phyloP scores from a whole-genome alignment of 2,113 vertebrate species.

The Motacilla alba region DNA sequence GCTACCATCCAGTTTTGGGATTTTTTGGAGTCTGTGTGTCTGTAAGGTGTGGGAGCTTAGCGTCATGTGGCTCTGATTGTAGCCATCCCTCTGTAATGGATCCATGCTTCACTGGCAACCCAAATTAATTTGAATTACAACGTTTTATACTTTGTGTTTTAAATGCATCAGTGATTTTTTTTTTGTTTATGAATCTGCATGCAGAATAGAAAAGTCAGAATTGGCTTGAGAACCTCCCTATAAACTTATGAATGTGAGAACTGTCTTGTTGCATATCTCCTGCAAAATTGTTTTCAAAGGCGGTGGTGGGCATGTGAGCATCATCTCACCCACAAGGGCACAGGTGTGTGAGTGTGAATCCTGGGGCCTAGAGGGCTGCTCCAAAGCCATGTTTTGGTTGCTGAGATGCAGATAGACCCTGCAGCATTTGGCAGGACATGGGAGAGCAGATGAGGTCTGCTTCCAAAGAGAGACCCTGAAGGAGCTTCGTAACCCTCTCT shows the following conservation, averaged over 20 bases:
- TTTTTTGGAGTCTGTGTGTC: neutral
- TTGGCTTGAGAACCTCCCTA: neutral
- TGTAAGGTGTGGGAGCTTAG: neutral
- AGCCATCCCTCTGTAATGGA: neutral
- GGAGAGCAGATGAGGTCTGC: neutral
- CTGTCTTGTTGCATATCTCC: neutral
- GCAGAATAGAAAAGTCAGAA: neutral
- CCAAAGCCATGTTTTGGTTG: neutral
- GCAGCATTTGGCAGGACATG: neutral
- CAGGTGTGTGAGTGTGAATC: neutral
- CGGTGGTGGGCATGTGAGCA: accelerated
- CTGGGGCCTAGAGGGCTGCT: neutral
- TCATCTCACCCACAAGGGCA: accelerated
- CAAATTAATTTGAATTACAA: neutral
- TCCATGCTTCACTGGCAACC: neutral
- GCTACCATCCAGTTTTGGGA: neutral
- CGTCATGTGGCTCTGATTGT: neutral
- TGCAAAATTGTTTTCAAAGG: neutral
- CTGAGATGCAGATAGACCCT: neutral
- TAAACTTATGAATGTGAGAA: neutral
- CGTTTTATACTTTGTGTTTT: neutral
- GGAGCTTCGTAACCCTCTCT: neutral
- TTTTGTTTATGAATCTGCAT: neutral
- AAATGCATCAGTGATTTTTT: neutral
- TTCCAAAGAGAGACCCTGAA: neutral